Evolutionary conservation across 2,113 vertebrate genomes (phyloP).

Genomic region (Salvelinus namaycush): DNA sequence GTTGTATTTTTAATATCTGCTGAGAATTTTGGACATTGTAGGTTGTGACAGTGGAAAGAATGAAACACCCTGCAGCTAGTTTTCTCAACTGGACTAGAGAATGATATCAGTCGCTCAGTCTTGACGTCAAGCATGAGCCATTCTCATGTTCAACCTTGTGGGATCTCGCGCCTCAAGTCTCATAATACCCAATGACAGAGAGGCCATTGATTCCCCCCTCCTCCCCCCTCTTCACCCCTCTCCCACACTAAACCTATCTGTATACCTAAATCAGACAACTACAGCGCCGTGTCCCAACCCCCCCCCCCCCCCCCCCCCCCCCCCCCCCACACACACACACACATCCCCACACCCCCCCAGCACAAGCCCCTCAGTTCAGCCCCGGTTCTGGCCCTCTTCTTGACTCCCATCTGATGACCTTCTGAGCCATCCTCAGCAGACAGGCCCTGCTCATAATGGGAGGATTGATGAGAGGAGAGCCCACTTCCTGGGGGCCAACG

Average conservation of each 20-base stretch:
- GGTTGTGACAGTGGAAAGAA: background rate
- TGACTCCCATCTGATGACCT: slow-evolving; percentile 76
- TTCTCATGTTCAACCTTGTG: slow-evolving; percentile 63
- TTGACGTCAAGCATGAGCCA: slow-evolving; percentile 60
- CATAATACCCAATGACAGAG: slow-evolving; percentile 50
- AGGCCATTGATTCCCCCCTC: slow-evolving; percentile 61
- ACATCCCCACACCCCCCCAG: slow-evolving; percentile 28
- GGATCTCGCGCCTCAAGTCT: slow-evolving; percentile 50
- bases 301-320: no score
- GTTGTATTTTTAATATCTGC: background rate
- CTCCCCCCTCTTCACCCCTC: slow-evolving; percentile 20
- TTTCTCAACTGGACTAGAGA: background rate
- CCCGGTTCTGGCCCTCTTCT: slow-evolving; percentile 44
- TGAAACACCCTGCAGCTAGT: background rate
- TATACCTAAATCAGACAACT: slow-evolving; percentile 38
- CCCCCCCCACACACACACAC: slow-evolving; percentile 52
- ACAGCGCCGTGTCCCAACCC: slow-evolving; percentile 7
- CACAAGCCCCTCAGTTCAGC: slow-evolving; percentile 47
- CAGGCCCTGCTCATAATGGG: slow-evolving; percentile 67
- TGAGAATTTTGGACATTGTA: background rate
- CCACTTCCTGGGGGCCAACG: slow-evolving; percentile 44
- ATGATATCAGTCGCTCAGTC: slow-evolving; percentile 9
- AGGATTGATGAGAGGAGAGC: slow-evolving; percentile 68
- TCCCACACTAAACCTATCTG: slow-evolving; percentile 36
- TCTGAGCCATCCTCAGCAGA: slow-evolving; percentile 61